Evolutionary conservation across 2,797 vertebrate genomes (phyloP).

Genomic region (Chelidonichthys spinosus): DNA sequence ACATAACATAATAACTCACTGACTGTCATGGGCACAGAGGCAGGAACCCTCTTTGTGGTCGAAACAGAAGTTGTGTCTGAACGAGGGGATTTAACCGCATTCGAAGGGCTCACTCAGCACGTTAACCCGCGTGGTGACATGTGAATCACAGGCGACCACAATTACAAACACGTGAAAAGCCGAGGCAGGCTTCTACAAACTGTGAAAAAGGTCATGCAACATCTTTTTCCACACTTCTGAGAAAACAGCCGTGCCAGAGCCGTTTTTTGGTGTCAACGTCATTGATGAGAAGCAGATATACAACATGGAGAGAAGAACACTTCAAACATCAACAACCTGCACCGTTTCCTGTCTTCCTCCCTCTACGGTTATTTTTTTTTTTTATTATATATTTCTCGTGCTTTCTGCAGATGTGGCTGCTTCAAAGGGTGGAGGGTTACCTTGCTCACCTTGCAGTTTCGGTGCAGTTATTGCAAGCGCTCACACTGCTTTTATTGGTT

Average conservation of each 20-base stretch:
- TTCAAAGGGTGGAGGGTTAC: constrained; percentile 54
- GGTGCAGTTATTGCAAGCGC: constrained; percentile 37
- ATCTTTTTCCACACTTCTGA: background rate
- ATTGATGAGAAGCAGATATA: constrained; percentile 11
- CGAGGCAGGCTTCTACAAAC: accelerated
- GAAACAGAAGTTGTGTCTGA: constrained; percentile 45
- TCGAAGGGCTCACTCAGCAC: background rate
- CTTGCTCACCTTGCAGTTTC: constrained; percentile 70
- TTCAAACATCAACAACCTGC: constrained; percentile 55
- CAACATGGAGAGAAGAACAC: constrained; percentile 6
- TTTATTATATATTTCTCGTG: background rate
- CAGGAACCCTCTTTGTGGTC: constrained; percentile 55
- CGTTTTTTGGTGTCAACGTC: background rate
- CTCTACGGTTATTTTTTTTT: background rate
- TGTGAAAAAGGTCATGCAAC: accelerated
- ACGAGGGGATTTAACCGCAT: constrained; percentile 63
- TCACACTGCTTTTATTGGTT: constrained; percentile 38
- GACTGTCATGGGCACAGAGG: background rate
- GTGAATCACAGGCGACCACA: background rate
- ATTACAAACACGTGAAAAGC: background rate
- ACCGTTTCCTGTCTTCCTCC: constrained; percentile 65
- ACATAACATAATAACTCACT: constrained; percentile 7
- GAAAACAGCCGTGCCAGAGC: constrained; percentile 4
- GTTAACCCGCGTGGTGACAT: background rate
- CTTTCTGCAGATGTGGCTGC: constrained; percentile 49